Percentiles rank a stretch among this genome's conserved stretches.
Evolutionary conservation across 2,797 vertebrate genomes (phyloP).

Genomic region (Eulemur rubriventer): DNA sequence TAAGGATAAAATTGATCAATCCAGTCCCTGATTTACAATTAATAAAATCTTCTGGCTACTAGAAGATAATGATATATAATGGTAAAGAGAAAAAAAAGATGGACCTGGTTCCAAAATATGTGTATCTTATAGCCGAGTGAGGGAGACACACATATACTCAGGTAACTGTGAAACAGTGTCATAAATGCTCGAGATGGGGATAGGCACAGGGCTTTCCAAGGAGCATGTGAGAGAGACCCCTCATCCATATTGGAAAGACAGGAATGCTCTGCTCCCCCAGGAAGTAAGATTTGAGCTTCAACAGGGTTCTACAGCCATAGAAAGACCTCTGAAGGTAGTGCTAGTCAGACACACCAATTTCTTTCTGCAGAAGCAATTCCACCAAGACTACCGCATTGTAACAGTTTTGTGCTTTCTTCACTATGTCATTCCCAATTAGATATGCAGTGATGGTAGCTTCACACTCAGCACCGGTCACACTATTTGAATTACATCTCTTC

Average conservation of each 20-base stretch:
- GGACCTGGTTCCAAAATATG: background rate
- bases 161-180: background rate
- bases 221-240: background rate
- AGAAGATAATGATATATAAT: background rate
- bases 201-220: background rate
- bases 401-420: background rate
- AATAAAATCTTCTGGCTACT: too few relatives aligned
- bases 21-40: too few relatives aligned
- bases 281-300: background rate
- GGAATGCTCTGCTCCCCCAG: background rate
- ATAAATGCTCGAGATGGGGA: background rate
- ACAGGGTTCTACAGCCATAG: background rate
- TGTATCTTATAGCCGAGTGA: background rate
- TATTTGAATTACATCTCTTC: background rate
- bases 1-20: background rate
- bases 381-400: background rate
- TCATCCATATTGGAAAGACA: background rate
- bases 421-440: background rate
- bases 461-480: background rate
- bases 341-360: background rate
- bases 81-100: background rate
- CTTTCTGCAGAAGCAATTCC: background rate
- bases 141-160: background rate
- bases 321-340: background rate
- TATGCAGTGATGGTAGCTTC: background rate